These are phyloP conservation scores for Mesocentrotus franciscanus DNA, from an alignment of 53 echinoderm and acorn worm species.

Conservation along the genomic window DNA sequence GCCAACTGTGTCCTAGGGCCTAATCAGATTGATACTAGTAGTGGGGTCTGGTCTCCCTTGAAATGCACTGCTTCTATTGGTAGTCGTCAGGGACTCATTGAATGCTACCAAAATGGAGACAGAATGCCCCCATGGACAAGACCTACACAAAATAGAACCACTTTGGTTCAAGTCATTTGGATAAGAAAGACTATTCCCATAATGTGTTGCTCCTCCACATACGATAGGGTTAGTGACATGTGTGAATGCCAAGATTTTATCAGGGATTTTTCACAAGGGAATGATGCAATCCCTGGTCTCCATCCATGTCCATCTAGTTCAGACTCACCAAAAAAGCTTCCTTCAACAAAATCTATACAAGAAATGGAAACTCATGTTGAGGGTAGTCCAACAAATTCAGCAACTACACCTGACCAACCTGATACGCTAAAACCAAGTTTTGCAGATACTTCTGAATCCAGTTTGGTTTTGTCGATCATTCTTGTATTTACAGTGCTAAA, in stretches of 20 bases:
- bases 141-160: neutral
- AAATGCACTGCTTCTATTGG: constrained; percentile 39
- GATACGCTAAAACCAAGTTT: neutral
- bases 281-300: neutral
- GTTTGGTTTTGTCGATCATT: neutral
- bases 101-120: constrained; percentile 27
- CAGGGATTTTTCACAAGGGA: constrained; percentile 1
- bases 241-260: neutral
- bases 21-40: constrained; percentile 17
- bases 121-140: constrained; percentile 25
- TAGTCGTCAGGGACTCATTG: neutral
- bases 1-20: constrained; percentile 27
- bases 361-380: no score
- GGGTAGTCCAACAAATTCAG: neutral
- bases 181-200: neutral
- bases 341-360: neutral
- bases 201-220: constrained; percentile 3
- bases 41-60: neutral
- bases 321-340: neutral
- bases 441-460: neutral
- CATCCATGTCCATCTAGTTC: constrained; percentile 19
- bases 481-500: constrained; percentile 24
- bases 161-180: neutral
- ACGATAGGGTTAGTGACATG: constrained; percentile 15
- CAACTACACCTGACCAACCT: neutral